Base-by-base conservation (phyloP, 2,888 invertebrate species). In the Nasonovia ribisnigri region DNA sequence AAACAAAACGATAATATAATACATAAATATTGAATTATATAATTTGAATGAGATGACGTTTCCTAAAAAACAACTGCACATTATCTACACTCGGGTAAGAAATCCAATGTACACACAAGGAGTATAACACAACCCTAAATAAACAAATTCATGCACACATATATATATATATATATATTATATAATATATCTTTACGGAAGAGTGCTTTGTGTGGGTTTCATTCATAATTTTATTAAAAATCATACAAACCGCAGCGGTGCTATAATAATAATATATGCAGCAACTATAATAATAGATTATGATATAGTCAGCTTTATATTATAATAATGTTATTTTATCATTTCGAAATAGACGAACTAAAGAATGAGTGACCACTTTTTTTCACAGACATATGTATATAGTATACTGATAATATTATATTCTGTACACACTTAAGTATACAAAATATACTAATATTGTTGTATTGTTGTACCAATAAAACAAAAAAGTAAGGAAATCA, bases 131-230 rank as follows among this genome's bases (percentile, higher is more conserved):
- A 57, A 42, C 43, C 46, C 57, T 88, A 48, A 57, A 88, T 88
- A 92, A 92, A 92, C 92, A 92, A 92, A 88, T 88, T 92, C 36
- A n/a, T n/a, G n/a, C n/a, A n/a, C n/a, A n/a, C n/a, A n/a, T n/a
- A n/a, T n/a, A 11, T 46, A 77, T 77, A 36, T 43, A 26, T 86
- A 13, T 24, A 10, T 88, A 57, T 88, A 48, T 16, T 60, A 60
- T 67, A 57, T 54, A 8, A 60, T 92, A 67, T 48, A 87, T 87
- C 36, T 67, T 48, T 29, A 48, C n/a, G 20, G 36, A 57, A 48
- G 42, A 92, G 67, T 87, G 87, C 87, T 92, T 67, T 42, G 87
- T 92, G 67, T 88, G 51, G 51, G 88, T 92, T 92, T 92, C 92
- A 88, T 92, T 92, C 51, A 88, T 92, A 26, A 67, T 51, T 29